These are phyloP conservation scores for Cyprinodon brontotheroides DNA, from an alignment of 2,113 vertebrate species.

Conservation along the genomic window DNA sequence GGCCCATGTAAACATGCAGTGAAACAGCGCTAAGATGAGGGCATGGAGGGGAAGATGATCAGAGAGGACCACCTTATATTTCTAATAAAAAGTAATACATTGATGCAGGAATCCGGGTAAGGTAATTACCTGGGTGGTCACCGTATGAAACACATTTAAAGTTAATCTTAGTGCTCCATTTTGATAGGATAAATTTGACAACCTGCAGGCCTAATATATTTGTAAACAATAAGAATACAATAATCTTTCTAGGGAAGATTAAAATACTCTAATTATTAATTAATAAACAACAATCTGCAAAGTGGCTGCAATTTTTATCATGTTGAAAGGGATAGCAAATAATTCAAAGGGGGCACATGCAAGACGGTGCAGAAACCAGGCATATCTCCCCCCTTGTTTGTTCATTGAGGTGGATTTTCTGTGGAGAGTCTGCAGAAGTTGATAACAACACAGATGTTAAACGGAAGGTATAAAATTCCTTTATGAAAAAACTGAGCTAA, in stretches of 20 bases:
- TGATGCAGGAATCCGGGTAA: background rate
- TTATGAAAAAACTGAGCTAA: slow-evolving; percentile 29
- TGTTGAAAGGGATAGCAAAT: background rate
- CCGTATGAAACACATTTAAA: background rate
- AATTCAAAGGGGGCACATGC: too few species aligned
- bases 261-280: background rate
- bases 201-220: background rate
- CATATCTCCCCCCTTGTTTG: background rate
- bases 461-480: slow-evolving; percentile 30
- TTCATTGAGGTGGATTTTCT: slow-evolving; percentile 8
- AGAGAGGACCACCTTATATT: slow-evolving; percentile 41
- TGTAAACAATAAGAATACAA: background rate
- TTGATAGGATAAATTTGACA: background rate
- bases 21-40: slow-evolving; percentile 72
- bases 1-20: slow-evolving; percentile 76
- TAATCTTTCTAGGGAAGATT: background rate
- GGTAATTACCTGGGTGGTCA: background rate
- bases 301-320: background rate
- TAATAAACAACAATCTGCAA: background rate
- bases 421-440: slow-evolving; percentile 44
- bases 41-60: slow-evolving; percentile 60
- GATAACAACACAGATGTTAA: slow-evolving; percentile 8
- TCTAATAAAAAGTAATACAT: background rate
- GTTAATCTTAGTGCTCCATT: background rate
- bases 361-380: background rate